Conservation (phyloP, 2,113 vertebrate species). For the Neotragus moschatus region DNA sequence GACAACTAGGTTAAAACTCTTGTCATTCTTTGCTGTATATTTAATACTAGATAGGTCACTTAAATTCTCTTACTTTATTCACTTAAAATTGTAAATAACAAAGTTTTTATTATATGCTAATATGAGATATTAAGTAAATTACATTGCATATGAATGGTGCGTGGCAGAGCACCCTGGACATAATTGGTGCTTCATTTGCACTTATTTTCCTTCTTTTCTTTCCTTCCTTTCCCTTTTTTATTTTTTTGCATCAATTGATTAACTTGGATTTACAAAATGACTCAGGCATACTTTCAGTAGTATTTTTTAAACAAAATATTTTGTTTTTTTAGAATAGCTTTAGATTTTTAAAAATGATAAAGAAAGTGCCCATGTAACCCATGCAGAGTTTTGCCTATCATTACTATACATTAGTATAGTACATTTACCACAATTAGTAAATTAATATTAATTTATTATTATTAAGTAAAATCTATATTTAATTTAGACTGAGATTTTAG, state of each 20-base stretch:
- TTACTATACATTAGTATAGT: not conserved
- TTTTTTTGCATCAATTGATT: not conserved
- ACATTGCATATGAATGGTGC: not conserved
- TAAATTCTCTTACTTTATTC: not conserved
- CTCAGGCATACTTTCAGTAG: not conserved
- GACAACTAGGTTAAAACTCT: not conserved
- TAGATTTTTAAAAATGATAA: not conserved
- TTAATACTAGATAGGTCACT: not conserved
- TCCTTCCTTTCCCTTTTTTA: not conserved
- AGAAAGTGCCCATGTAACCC: not conserved
- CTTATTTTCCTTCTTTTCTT: not conserved
- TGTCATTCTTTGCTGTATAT: not conserved
- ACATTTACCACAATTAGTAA: not conserved
- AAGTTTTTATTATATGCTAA: not conserved
- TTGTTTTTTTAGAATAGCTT: not conserved
- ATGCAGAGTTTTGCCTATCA: not conserved
- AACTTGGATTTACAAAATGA: not conserved
- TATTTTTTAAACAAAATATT: not conserved
- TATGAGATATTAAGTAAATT: not conserved
- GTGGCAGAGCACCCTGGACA: not conserved
- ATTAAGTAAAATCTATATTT: not conserved
- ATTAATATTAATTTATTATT: not conserved
- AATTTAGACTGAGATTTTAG: not conserved
- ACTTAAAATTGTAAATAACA: not conserved
- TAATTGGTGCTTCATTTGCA: not conserved